Base-by-base conservation (phyloP, 2,888 invertebrate species). In the Antheraea yamamai region DNA sequence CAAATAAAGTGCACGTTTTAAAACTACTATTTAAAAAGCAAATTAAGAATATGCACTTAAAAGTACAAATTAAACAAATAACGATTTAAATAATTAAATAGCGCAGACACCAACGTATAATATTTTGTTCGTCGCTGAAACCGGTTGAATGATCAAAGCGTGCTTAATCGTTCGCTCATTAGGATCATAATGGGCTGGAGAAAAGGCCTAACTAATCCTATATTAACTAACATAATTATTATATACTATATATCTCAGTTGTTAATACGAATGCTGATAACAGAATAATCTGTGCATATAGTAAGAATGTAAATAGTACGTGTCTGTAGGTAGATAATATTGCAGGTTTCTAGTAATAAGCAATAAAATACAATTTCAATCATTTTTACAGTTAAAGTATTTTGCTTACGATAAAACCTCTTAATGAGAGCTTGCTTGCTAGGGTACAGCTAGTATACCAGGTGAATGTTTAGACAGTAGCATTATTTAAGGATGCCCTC, bases 131-230 rank as follows among this genome's bases (percentile, higher is more conserved):
- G 82, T 85, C 80, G 80, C 64, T 82, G 80, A 79, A 78, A 79
- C 78, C 83, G 79, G 79, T 72, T 78, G 78, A 79, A 75, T 82
- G 88, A 88, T 88, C 88, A 88, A 88, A 88, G 88, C 80, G 75
- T 81, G 80, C 75, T 79, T 87, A 88, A 87, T 87, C 86, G 85
- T 77, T 80, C 77, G 77, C 76, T 39, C 70, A 70, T 70, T 70
- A 70, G 70, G 39, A 70, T 39, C 18, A 70, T 39, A 70, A 70
- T 39, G 39, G 39, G n/a, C 64, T 39, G 2, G 35, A 39, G 70
- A n/a, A 70, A 70, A 35, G 18, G 20, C 70, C 70, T 26, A 70
- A 70, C 70, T 66, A 39, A 70, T 70, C 39, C 70, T 16, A 70
- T 70, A 70, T 39, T 66, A 66, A 66, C 26, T 26, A 30, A 66